These are phyloP conservation scores for Stratiolaelaps scimitus DNA, from an alignment of 1,140 invertebrate genomes.

Conservation along the genomic window DNA sequence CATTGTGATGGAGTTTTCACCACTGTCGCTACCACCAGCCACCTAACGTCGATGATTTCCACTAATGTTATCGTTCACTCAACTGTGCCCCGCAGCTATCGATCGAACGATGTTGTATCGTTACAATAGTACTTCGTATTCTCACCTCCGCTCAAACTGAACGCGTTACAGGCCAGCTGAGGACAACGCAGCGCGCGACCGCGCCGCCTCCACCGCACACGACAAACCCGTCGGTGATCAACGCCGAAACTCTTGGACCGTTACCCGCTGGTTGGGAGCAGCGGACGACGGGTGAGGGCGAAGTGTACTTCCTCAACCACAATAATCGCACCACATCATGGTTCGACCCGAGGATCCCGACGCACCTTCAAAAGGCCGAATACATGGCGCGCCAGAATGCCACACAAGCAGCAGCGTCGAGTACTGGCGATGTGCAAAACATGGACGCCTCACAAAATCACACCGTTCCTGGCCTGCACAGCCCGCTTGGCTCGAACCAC, in stretches of 20 bases:
- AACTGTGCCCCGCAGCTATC: no score
- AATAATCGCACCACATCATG: slow-evolving; percentile 83
- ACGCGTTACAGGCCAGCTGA: slow-evolving; percentile 27
- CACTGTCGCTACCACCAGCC: no score
- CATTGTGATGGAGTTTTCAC: no score
- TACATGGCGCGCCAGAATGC: background rate
- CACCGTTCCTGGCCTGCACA: slow-evolving; percentile 16
- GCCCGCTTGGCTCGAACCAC: slow-evolving; percentile 30
- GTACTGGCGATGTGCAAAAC: background rate
- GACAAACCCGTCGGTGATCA: slow-evolving; percentile 37
- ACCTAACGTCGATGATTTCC: no score
- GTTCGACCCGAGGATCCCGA: slow-evolving; percentile 56
- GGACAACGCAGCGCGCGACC: slow-evolving; percentile 25
- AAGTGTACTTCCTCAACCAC: slow-evolving; percentile 96
- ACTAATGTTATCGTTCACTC: no score
- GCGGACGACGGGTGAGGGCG: slow-evolving; percentile 76
- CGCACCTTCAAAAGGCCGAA: slow-evolving; percentile 10
- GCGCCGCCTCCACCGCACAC: slow-evolving; percentile 32
- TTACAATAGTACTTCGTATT: no score
- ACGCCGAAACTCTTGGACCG: slow-evolving; percentile 50
- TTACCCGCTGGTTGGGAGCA: slow-evolving; percentile 93
- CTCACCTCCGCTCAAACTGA: slow-evolving; percentile 34
- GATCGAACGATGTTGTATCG: no score
- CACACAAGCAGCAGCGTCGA: background rate
- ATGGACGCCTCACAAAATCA: background rate